A percentile compares a stretch with the other conserved stretches of the same genome.
Conservation (phyloP, 2,113 vertebrate genomes). For the Toxotes jaculatrix region DNA sequence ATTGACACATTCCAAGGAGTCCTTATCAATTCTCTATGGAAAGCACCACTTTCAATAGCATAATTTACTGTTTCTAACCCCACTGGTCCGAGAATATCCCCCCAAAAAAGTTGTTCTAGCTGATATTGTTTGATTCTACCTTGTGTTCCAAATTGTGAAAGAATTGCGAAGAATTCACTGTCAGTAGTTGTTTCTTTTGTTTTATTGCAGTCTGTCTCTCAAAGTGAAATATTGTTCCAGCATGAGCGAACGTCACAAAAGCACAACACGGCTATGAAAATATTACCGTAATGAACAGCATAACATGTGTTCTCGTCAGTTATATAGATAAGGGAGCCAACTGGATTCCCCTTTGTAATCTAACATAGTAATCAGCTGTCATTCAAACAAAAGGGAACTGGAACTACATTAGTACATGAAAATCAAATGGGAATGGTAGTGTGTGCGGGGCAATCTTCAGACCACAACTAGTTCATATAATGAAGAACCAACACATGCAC, state of each 20-base stretch:
- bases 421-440: background rate
- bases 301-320: background rate
- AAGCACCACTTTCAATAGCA: too few relatives aligned
- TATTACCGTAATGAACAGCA: background rate
- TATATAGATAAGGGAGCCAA: background rate
- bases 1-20: too few relatives aligned
- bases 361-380: background rate
- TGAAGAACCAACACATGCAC: background rate
- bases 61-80: too few relatives aligned
- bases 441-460: background rate
- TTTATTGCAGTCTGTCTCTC: background rate
- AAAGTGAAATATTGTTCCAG: background rate
- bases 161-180: background rate
- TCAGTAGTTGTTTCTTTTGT: background rate
- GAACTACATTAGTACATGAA: background rate
- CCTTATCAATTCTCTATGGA: too few relatives aligned
- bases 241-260: background rate
- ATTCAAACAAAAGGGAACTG: background rate
- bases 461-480: background rate
- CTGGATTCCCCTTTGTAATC: background rate
- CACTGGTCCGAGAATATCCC: too few relatives aligned
- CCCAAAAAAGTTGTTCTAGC: background rate
- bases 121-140: background rate
- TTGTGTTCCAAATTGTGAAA: background rate
- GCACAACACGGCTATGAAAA: background rate